Conservation (phyloP, 1,140 invertebrate genomes). For the Lepidurus couesii region DNA sequence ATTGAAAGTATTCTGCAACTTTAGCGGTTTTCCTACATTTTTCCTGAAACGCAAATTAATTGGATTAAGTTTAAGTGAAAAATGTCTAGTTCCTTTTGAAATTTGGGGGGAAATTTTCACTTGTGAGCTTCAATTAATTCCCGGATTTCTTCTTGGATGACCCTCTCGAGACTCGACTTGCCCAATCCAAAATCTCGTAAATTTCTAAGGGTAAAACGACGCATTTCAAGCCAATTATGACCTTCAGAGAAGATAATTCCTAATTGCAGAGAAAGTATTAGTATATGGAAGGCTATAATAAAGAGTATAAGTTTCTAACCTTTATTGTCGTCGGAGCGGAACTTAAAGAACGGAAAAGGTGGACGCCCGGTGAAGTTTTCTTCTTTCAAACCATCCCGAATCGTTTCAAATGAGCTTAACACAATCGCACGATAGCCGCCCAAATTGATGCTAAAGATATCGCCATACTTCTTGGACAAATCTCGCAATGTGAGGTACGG, state of each 20-base stretch:
- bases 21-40: not conserved
- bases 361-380: slow-evolving; percentile 23
- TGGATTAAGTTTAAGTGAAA: not conserved
- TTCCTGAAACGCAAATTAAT: not conserved
- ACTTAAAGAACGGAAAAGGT: not conserved
- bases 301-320: no score
- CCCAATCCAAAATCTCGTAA: slow-evolving; percentile 38
- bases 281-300: no score
- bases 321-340: not conserved
- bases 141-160: slow-evolving; percentile 35
- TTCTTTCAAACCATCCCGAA: not conserved
- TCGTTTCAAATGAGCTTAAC: not conserved
- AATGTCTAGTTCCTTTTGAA: not conserved
- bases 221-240: slow-evolving; percentile 36
- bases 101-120: not conserved
- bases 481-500: slow-evolving; percentile 25
- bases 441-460: slow-evolving; percentile 32
- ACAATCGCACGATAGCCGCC: slow-evolving; percentile 28
- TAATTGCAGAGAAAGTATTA: slow-evolving; percentile 27
- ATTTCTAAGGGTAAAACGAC: slow-evolving; percentile 36
- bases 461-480: slow-evolving; percentile 35
- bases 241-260: slow-evolving; percentile 36
- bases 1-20: slow-evolving; percentile 22
- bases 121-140: slow-evolving; percentile 33
- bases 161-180: slow-evolving; percentile 35